A percentile compares a stretch with the other conserved stretches of the same genome.
Evolutionary conservation across 2,797 vertebrate genomes (phyloP).

Genomic region (Ibycter americanus): DNA sequence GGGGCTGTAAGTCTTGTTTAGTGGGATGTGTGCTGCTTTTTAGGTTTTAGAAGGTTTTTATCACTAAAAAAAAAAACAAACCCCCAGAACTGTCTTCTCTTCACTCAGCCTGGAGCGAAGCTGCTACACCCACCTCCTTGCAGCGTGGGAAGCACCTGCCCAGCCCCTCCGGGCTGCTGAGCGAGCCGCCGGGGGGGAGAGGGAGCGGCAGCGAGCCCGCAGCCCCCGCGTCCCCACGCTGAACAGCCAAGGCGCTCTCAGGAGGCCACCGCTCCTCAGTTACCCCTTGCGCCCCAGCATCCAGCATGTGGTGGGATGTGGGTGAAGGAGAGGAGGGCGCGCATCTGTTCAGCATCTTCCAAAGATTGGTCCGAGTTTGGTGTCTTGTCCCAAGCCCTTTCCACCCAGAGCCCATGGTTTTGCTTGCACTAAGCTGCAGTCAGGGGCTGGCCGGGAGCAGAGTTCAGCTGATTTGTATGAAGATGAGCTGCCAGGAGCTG

Average conservation of each 20-base stretch:
- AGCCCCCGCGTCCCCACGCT: not conserved
- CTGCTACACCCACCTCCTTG: not conserved
- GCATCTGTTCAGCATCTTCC: not conserved
- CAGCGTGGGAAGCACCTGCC: not conserved
- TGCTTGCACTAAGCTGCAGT: not conserved
- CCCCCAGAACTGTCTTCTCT: not conserved
- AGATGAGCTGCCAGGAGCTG: not conserved
- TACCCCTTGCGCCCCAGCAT: too few relatives aligned
- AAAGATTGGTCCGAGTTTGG: not conserved
- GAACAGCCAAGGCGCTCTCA: too few relatives aligned
- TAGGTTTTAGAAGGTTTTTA: not conserved
- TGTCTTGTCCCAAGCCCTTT: not conserved
- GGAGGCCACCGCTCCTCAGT: not conserved
- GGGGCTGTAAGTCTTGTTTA: not conserved
- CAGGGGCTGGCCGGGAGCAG: not conserved
- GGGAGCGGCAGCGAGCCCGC: not conserved
- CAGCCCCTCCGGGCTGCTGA: not conserved
- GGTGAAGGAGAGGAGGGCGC: too few relatives aligned
- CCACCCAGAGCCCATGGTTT: not conserved
- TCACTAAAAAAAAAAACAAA: not conserved
- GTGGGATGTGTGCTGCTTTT: not conserved
- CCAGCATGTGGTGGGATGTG: rapidly evolving
- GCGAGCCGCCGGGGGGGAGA: not conserved
- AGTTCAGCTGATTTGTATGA: not conserved
- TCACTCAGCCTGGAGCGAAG: not conserved